Percentiles rank a stretch among this genome's conserved stretches.
Conservation (phyloP, 2,113 vertebrate genomes). For the Dicrurus megarhynchus region DNA sequence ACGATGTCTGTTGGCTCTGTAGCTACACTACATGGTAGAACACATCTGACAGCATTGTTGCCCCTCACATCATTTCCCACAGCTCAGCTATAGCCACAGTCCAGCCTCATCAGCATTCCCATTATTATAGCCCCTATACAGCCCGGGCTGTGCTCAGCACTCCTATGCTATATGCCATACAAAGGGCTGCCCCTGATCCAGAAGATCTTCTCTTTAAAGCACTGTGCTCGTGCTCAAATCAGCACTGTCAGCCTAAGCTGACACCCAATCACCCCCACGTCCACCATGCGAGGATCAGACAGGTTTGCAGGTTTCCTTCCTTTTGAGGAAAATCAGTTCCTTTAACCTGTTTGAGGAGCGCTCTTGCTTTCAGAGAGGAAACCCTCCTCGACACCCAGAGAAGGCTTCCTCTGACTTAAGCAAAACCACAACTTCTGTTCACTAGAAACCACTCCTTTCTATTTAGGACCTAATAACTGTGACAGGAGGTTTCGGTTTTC, state of each 20-base stretch:
- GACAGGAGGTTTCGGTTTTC: neutral
- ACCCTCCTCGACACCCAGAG: neutral
- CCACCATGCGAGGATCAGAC: neutral
- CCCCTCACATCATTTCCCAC: neutral
- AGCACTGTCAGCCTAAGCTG: neutral
- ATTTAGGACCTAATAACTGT: neutral
- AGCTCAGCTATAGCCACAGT: neutral
- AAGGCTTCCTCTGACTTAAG: neutral
- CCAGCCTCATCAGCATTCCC: conserved; percentile 31
- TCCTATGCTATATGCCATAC: neutral
- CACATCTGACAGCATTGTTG: neutral
- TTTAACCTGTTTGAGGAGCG: neutral
- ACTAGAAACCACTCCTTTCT: neutral
- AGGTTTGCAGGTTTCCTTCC: neutral
- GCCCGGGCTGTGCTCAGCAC: neutral
- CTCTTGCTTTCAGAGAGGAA: neutral
- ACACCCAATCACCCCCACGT: neutral
- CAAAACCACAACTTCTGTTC: neutral
- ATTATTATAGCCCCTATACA: neutral
- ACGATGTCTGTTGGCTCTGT: neutral
- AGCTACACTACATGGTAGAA: neutral
- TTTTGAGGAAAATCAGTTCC: neutral
- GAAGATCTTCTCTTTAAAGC: neutral
- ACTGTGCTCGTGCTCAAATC: neutral
- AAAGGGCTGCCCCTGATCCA: neutral